Conservation (phyloP, 92 coral and sea anemone species). For the Zoanthus sociatus region DNA sequence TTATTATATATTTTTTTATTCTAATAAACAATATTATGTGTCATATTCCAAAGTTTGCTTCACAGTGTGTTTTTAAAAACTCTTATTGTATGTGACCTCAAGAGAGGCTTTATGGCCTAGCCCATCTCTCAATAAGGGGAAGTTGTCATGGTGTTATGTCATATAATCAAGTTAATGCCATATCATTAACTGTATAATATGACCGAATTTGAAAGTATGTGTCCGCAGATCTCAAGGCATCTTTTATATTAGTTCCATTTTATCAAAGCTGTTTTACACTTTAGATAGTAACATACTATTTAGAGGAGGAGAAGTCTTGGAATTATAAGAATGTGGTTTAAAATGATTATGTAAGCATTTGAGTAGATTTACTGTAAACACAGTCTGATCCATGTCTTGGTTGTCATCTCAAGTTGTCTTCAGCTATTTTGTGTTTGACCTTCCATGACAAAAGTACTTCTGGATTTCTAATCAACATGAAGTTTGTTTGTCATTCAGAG, state of each 20-base stretch:
- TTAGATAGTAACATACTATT: not conserved
- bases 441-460: slow-evolving; percentile 4
- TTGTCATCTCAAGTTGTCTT: not conserved
- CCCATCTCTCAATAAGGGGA: not conserved
- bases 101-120: not conserved
- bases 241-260: not conserved
- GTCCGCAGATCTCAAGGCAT: slow-evolving; percentile 9
- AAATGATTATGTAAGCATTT: not conserved
- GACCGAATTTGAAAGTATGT: slow-evolving; percentile 32
- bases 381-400: slow-evolving; percentile 1
- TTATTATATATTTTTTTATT: not conserved
- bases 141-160: not conserved
- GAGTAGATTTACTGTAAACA: not conserved
- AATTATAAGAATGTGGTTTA: slow-evolving; percentile 19
- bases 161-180: slow-evolving; percentile 38
- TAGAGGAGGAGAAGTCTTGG: not conserved
- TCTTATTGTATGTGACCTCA: slow-evolving; percentile 16
- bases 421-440: not conserved
- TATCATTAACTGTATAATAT: slow-evolving; percentile 27
- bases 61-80: not conserved
- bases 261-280: not conserved
- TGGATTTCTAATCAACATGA: not conserved
- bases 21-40: not conserved
- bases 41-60: not conserved
- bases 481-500: not conserved